Evolutionary conservation across 2,113 vertebrate species (phyloP).

Genomic region (Platysternon megacephalum): DNA sequence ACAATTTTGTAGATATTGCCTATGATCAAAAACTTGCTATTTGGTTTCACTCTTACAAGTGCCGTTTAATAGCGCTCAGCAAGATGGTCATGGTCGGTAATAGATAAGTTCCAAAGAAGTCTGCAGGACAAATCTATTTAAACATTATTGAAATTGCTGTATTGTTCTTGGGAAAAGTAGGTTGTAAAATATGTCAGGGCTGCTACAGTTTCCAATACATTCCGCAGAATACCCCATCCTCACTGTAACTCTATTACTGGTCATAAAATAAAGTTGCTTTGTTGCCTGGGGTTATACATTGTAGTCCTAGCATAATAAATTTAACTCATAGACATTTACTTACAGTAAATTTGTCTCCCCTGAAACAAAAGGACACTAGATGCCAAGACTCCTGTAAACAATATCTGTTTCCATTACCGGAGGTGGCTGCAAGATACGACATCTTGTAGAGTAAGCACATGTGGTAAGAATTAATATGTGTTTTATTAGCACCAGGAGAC

Average conservation of each 20-base stretch:
- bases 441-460: constrained; percentile 67
- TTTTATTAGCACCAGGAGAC: constrained; percentile 76
- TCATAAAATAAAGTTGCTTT: constrained; percentile 68
- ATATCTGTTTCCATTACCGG: constrained; percentile 58
- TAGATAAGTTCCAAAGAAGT: background rate
- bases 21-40: background rate
- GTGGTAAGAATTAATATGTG: constrained; percentile 70
- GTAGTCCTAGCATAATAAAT: constrained; percentile 72
- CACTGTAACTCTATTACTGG: constrained; percentile 16
- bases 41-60: background rate
- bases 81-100: background rate
- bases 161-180: constrained; percentile 44
- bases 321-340: constrained; percentile 62
- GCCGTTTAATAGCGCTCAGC: background rate
- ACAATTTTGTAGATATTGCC: rapidly evolving
- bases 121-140: background rate
- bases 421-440: constrained; percentile 25
- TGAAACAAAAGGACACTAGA: constrained; percentile 51
- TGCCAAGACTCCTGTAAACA: constrained; percentile 45
- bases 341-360: constrained; percentile 67
- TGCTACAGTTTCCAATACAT: constrained; percentile 32
- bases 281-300: constrained; percentile 60
- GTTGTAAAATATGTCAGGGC: constrained; percentile 15
- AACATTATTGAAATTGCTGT: constrained; percentile 19
- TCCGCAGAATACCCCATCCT: background rate